phyloP scores from a whole-genome alignment of 2,888 invertebrate genomes.

The Phortica okadai region DNA sequence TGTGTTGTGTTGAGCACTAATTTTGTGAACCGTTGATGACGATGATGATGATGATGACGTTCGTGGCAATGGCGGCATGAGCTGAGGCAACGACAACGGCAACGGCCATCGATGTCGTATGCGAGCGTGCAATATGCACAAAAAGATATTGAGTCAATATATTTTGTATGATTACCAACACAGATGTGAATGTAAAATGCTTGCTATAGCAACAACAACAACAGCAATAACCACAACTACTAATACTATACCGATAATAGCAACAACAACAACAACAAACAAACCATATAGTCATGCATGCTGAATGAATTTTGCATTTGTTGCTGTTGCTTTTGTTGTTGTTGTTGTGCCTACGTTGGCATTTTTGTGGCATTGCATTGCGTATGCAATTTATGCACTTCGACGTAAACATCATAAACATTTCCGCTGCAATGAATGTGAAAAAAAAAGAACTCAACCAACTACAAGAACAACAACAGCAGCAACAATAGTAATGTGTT shows the following conservation, averaged over 20 bases:
- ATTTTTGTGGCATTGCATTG: constrained; percentile 33
- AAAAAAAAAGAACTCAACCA: not conserved
- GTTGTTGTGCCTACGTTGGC: constrained; percentile 47
- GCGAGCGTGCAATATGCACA: constrained; percentile 35
- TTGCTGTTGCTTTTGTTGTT: not conserved
- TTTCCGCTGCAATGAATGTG: constrained; percentile 52
- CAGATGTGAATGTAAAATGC: not conserved
- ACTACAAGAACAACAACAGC: constrained; percentile 1
- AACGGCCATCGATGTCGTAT: constrained; percentile 53
- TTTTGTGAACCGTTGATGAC: constrained; percentile 13
- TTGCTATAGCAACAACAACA: not conserved
- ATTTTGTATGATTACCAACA: constrained; percentile 30
- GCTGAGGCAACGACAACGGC: constrained; percentile 54
- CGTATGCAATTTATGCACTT: constrained; percentile 67
- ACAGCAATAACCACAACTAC: not conserved
- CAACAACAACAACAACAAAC: not conserved
- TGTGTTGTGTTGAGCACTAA: not conserved
- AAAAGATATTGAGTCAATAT: constrained; percentile 53
- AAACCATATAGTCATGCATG: not conserved
- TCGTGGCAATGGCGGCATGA: constrained; percentile 39
- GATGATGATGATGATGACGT: constrained; percentile 1
- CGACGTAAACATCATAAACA: constrained; percentile 69
- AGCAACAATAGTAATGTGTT: not conserved
- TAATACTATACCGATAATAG: too few relatives aligned
- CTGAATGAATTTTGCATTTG: constrained; percentile 31